Conservation (phyloP, 2,113 vertebrate genomes). For the Oryzias woworae region DNA sequence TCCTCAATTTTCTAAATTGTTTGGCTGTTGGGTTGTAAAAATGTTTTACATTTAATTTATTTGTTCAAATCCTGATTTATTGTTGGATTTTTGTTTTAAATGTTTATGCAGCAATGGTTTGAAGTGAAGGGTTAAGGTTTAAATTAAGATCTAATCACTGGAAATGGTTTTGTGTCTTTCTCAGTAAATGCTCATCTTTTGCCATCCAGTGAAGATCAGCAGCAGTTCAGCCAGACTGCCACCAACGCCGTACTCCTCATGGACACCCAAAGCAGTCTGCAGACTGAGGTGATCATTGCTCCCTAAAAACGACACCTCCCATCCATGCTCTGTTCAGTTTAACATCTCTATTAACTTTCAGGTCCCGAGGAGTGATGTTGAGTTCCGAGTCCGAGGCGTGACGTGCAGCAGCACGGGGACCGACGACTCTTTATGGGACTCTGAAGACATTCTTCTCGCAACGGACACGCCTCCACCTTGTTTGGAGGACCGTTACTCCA, state of each 20-base stretch:
- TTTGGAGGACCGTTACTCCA: constrained; percentile 12
- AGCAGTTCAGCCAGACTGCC: constrained; percentile 54
- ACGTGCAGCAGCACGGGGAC: constrained; percentile 63
- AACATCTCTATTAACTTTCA: background rate
- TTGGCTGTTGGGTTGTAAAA: too few species aligned
- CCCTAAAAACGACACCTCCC: background rate
- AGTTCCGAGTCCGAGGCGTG: constrained; percentile 63
- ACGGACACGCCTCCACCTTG: constrained; percentile 44
- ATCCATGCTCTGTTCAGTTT: background rate
- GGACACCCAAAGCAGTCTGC: constrained; percentile 73
- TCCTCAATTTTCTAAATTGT: too few species aligned
- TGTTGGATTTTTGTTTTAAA: too few species aligned
- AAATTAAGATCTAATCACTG: too few species aligned
- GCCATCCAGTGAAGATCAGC: constrained; percentile 66
- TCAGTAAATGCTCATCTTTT: constrained; percentile 74
- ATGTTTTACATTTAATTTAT: too few species aligned
- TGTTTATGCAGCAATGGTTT: too few species aligned
- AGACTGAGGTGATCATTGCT: constrained; percentile 71
- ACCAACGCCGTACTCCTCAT: constrained; percentile 65
- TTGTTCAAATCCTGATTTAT: too few species aligned
- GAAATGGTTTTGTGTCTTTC: constrained; percentile 16
- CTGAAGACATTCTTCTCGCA: constrained; percentile 23
- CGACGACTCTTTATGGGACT: constrained; percentile 54
- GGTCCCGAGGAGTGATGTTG: constrained; percentile 71
- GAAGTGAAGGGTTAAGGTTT: too few species aligned